A percentile compares a stretch with the other conserved stretches of the same genome.
These are phyloP conservation scores for Leptopilina syphax DNA, from an alignment of 2,888 invertebrate genomes.

Conservation along the genomic window DNA sequence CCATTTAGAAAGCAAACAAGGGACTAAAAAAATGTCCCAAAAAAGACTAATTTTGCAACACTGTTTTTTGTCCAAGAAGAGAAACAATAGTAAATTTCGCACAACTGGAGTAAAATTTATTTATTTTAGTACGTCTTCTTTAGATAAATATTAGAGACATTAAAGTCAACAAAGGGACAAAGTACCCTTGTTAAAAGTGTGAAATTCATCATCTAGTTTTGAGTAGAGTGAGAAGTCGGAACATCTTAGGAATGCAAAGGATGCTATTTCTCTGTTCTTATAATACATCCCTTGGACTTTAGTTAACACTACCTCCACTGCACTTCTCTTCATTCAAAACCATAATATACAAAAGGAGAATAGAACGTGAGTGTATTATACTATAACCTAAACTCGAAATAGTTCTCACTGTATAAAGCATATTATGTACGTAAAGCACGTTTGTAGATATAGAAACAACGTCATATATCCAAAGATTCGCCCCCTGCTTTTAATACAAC, in stretches of 20 bases:
- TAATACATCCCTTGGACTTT: background rate
- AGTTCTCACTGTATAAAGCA: background rate
- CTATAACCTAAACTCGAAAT: background rate
- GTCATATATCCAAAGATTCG: constrained; percentile 9
- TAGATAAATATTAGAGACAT: background rate
- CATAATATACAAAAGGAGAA: background rate
- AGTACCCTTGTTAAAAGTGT: background rate
- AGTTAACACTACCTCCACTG: constrained; percentile 6
- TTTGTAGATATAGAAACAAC: background rate
- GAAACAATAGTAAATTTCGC: too few species aligned
- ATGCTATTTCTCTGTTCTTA: background rate
- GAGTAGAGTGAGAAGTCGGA: background rate
- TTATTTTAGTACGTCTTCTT: background rate
- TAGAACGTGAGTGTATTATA: constrained; percentile 1
- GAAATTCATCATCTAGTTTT: background rate
- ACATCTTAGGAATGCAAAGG: constrained; percentile 19
- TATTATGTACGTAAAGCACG: constrained; percentile 10
- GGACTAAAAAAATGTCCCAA: too few species aligned
- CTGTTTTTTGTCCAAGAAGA: too few species aligned
- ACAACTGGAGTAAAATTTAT: background rate
- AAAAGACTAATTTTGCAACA: too few species aligned
- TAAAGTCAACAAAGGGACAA: background rate
- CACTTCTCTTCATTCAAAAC: background rate
- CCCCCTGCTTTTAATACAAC: background rate
- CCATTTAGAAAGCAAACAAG: too few species aligned